Evolutionary conservation across 2,888 invertebrate species (phyloP).

Genomic region (Stegana nigrithorax): DNA sequence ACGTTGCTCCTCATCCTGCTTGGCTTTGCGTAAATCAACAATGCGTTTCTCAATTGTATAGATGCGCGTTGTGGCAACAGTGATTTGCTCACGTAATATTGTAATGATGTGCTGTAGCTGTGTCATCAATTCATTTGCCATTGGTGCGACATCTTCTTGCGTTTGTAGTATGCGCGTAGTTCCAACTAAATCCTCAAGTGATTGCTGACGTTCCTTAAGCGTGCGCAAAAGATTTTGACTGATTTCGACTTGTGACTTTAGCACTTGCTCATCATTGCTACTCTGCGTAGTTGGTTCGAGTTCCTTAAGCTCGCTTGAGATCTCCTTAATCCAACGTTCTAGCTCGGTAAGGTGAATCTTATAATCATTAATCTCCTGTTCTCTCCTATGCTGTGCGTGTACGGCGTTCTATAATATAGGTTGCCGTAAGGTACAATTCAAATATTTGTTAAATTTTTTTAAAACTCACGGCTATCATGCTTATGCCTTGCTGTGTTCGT

Average conservation of each 20-base stretch:
- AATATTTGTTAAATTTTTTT: background rate
- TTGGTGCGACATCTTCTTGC: conserved; percentile 69
- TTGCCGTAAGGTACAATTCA: background rate
- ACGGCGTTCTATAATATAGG: conserved; percentile 70
- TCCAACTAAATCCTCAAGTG: conserved; percentile 69
- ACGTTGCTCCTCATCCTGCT: conserved; percentile 53
- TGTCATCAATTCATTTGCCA: conserved; percentile 70
- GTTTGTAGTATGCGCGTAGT: conserved; percentile 70
- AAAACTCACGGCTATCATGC: conserved; percentile 68
- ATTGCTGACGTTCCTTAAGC: conserved; percentile 69
- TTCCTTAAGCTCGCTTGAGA: conserved; percentile 59
- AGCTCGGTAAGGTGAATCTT: conserved; percentile 71
- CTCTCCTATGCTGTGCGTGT: conserved; percentile 70
- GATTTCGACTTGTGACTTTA: conserved; percentile 71
- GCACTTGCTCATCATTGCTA: conserved; percentile 69
- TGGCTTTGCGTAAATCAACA: conserved; percentile 52
- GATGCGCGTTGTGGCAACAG: conserved; percentile 74
- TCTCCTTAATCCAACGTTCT: conserved; percentile 71
- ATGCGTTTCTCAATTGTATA: conserved; percentile 68
- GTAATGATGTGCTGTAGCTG: conserved; percentile 73
- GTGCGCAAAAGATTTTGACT: conserved; percentile 71
- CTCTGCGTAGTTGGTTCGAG: conserved; percentile 50
- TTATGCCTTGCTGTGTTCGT: conserved; percentile 78
- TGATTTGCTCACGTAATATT: conserved; percentile 74
- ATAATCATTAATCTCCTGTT: conserved; percentile 71